Evolutionary conservation across 2,888 invertebrate genomes (phyloP), one percentile per base, ranked within the genome.

Genomic region (Octodonta nipae): DNA sequence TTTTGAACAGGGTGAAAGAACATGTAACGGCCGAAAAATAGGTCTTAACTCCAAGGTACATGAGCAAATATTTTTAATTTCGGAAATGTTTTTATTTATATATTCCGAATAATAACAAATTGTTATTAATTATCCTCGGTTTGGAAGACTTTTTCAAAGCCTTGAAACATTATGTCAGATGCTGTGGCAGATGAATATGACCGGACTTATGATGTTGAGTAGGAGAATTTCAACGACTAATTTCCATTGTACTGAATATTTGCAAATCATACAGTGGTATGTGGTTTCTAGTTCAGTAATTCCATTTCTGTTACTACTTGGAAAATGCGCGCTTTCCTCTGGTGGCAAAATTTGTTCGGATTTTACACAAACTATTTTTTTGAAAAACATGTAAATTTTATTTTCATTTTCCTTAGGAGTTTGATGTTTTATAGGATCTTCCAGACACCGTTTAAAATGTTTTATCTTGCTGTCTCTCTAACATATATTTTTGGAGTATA

Each of bases 231-330:
- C n/a, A n/a, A n/a, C n/a, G n/a, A n/a, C 20, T 6, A n/a, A n/a
- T 20, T 20, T 20, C n/a, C 20, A 20, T 20, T 20, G 20, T 20
- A 20, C 20, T 20, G 20, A 7, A 20, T n/a, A 20, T 20, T 20
- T 20, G 20, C n/a, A 20, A 20, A 20, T 20, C 20, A 6, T 20
- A n/a, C n/a, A 20, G 20, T 20, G n/a, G n/a, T 7, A 20, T 20
- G 20, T n/a, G 20, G n/a, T 20, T 20, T 6, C 20, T 20, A n/a
- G 20, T 20, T 20, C 20, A 20, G 20, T 20, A 20, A 20, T 20
- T 20, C 20, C 20, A 20, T 20, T 20, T 20, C 20, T 20, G 20
- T 20, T 6, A 20, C 22, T 10, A 22, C 22, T 10, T 22, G n/a
- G 4, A 22, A 22, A 11, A 22, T 11, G 3, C 22, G n/a, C 22